phyloP scores from a whole-genome alignment of 2,113 vertebrate species.

The Pitta sordida region DNA sequence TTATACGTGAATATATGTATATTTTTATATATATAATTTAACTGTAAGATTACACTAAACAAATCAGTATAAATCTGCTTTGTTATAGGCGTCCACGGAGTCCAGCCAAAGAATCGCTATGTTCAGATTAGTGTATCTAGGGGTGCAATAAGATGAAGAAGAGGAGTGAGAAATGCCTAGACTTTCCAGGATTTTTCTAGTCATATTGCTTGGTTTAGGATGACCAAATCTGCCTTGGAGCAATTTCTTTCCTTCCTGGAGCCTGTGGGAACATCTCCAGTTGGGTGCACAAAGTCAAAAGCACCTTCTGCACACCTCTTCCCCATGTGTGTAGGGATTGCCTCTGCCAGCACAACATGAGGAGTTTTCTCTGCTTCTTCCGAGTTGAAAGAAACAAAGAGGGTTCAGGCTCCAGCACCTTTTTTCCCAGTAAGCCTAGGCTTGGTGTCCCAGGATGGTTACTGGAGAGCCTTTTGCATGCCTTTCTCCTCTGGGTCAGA shows the following conservation, averaged over 20 bases:
- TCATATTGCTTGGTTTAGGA: not conserved
- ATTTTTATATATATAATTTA: not conserved
- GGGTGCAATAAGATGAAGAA: not conserved
- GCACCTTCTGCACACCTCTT: not conserved
- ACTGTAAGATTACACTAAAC: not conserved
- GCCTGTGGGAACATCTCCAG: not conserved
- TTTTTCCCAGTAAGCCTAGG: not conserved
- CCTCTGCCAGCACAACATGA: not conserved
- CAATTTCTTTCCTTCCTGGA: not conserved
- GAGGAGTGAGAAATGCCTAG: not conserved
- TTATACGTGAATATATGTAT: not conserved
- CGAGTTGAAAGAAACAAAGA: not conserved
- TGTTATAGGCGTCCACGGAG: not conserved
- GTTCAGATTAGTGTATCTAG: not conserved
- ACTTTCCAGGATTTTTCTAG: not conserved
- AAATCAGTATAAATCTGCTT: not conserved
- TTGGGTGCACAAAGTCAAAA: not conserved
- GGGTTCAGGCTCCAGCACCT: not conserved
- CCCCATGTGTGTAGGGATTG: rapidly evolving
- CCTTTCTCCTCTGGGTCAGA: not conserved
- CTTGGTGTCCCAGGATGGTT: not conserved
- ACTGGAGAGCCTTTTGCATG: not conserved
- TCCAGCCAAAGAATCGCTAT: not conserved
- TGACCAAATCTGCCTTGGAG: not conserved
- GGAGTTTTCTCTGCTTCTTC: not conserved